A percentile compares a stretch with the other conserved stretches of the same genome.
These are phyloP conservation scores for Parapsyche elsis DNA, from an alignment of 1,140 invertebrate genomes.

Conservation along the genomic window DNA sequence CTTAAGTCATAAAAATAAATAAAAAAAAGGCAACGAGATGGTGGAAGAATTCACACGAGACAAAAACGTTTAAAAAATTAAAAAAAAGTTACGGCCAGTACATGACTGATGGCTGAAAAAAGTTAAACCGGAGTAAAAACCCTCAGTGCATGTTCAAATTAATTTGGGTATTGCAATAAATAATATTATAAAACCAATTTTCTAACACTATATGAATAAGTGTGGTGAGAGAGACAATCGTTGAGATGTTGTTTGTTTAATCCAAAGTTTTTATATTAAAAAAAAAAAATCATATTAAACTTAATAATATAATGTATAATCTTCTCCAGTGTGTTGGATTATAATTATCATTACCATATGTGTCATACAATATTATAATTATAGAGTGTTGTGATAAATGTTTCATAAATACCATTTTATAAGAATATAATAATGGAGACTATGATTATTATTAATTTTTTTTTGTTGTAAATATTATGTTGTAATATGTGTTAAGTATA, in stretches of 20 bases:
- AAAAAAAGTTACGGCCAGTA: constrained; percentile 25
- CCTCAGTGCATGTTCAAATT: neutral
- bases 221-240: neutral
- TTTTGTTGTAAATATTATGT: no score
- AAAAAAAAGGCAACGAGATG: neutral
- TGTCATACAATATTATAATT: constrained; percentile 28
- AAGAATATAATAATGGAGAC: no score
- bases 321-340: constrained; percentile 38
- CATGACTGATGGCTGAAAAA: constrained; percentile 43
- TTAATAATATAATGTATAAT: constrained; percentile 1
- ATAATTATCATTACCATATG: constrained; percentile 1
- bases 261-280: constrained; percentile 42
- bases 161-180: neutral
- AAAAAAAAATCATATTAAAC: no score
- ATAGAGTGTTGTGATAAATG: no score
- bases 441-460: no score
- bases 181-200: neutral
- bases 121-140: constrained; percentile 25
- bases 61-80: neutral
- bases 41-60: neutral
- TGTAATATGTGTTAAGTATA: no score
- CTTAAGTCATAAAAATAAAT: constrained; percentile 39
- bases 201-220: neutral
- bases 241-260: constrained; percentile 21
- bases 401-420: no score